Evolutionary conservation across 2,888 invertebrate species (phyloP).

Genomic region (Cheilosia soror): DNA sequence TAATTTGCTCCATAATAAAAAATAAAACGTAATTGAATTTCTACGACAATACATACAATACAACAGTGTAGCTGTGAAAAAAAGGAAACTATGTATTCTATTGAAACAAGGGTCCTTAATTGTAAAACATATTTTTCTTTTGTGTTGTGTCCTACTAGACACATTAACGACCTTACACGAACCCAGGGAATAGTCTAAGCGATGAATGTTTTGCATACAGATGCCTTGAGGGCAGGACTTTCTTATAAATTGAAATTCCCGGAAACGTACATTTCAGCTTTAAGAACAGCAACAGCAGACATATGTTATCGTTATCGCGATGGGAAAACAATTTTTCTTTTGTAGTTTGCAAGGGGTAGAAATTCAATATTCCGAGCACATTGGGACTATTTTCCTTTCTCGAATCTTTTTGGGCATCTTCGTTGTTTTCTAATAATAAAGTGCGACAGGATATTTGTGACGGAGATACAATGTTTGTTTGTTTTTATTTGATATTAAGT

Average conservation of each 20-base stretch:
- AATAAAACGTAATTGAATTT: not conserved
- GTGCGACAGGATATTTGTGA: slow-evolving; percentile 1
- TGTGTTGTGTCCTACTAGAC: not conserved
- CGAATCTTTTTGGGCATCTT: slow-evolving; percentile 3
- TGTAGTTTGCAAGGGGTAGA: not conserved
- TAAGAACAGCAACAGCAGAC: not conserved
- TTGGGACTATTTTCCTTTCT: not conserved
- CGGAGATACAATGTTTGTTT: not conserved
- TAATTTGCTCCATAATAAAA: too few relatives aligned
- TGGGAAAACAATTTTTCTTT: slow-evolving; percentile 26
- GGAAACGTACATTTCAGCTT: slow-evolving; percentile 7
- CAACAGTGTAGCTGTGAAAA: not conserved
- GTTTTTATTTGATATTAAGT: not conserved
- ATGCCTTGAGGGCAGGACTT: slow-evolving; percentile 11
- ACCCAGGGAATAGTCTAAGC: not conserved
- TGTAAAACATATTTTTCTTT: not conserved
- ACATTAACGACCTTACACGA: slow-evolving; percentile 3
- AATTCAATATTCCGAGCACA: slow-evolving; percentile 30
- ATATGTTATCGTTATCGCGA: slow-evolving; percentile 22
- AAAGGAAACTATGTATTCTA: too few relatives aligned
- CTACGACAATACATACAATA: not conserved
- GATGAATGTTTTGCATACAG: slow-evolving; percentile 21
- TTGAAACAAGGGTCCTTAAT: slow-evolving; percentile 8
- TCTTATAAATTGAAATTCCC: slow-evolving; percentile 11
- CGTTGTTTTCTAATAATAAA: not conserved